Conservation (phyloP, 2,113 vertebrate species). For the Lichenostomus cassidix region DNA sequence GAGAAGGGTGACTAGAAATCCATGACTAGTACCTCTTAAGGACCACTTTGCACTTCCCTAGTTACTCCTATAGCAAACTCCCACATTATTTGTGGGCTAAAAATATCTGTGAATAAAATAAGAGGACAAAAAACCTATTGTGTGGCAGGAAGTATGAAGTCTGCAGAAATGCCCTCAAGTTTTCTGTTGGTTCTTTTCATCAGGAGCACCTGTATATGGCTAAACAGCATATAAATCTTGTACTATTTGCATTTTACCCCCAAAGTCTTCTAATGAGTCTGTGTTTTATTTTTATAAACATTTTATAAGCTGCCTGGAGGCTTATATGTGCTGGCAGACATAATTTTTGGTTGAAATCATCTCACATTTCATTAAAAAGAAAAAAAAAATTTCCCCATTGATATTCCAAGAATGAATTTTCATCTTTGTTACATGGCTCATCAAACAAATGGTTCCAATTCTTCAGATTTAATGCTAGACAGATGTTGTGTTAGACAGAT, state of each 20-base stretch:
- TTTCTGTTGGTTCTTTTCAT: constrained; percentile 29
- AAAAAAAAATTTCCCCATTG: background rate
- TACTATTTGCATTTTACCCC: constrained; percentile 20
- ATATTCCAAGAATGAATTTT: constrained; percentile 49
- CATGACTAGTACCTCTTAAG: background rate
- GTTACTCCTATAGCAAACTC: background rate
- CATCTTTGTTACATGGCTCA: background rate
- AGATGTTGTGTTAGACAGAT: constrained; percentile 17
- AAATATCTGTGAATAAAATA: constrained; percentile 8
- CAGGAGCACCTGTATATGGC: constrained; percentile 1
- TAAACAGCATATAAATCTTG: constrained; percentile 23
- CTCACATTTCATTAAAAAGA: constrained; percentile 2
- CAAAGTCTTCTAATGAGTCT: constrained; percentile 44
- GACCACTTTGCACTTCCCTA: background rate
- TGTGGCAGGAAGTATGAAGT: background rate
- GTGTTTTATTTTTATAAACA: constrained; percentile 12
- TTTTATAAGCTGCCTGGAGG: constrained; percentile 28
- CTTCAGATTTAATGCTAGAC: constrained; percentile 39
- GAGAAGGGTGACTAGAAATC: background rate
- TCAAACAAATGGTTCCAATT: constrained; percentile 46
- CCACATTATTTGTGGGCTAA: background rate
- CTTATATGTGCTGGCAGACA: background rate
- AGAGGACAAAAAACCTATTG: constrained; percentile 12
- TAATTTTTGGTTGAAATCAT: constrained; percentile 31
- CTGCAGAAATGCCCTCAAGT: constrained; percentile 37